A percentile compares a stretch with the other conserved stretches of the same genome.
Conservation (phyloP, 1,140 invertebrate genomes). For the silkworm (Bombyx mori) region ASM3026992v2 NC_085129.1:2165501-2166000, state of each 20-base stretch:
- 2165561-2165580: conserved; percentile 26
- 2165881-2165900: conserved; percentile 15
- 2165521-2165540: conserved; percentile 4
- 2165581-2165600: conserved; percentile 28
- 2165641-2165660: conserved; percentile 47
- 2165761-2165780: conserved; percentile 53
- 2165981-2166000: conserved; percentile 47
- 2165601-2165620: conserved; percentile 38
- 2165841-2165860: conserved; percentile 28
- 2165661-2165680: conserved; percentile 56
- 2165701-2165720: conserved; percentile 41
- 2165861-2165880: conserved; percentile 40
- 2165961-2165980: conserved; percentile 64
- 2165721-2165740: conserved; percentile 67
- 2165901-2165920: conserved; percentile 33
- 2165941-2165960: conserved; percentile 63
- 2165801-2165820: conserved; percentile 35
- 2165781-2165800: conserved; percentile 31
- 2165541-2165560: conserved; percentile 8
- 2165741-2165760: conserved; percentile 58
- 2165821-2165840: conserved; percentile 23
- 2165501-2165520: conserved; percentile 5
- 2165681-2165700: conserved; percentile 70
- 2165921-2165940: conserved; percentile 63
- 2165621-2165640: conserved; percentile 60